phyloP scores from a whole-genome alignment of 2,113 vertebrate genomes.

The Guaruba guarouba region DNA sequence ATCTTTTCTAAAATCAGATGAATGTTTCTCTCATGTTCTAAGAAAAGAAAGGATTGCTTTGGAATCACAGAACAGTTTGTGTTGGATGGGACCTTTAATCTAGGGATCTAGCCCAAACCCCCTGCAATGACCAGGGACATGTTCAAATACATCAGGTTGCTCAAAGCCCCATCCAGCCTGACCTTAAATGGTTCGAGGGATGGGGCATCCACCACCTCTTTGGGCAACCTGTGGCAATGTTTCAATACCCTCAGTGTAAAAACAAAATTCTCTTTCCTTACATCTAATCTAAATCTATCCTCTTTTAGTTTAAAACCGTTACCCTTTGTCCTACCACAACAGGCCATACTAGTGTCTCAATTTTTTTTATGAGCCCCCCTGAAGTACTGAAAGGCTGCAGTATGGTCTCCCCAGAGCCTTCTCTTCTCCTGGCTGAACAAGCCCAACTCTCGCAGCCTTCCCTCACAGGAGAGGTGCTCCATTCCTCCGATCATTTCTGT shows the following conservation, averaged over 20 bases:
- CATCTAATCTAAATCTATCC: neutral
- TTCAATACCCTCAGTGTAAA: neutral
- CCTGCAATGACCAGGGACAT: neutral
- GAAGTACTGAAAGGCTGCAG: neutral
- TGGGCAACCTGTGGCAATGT: neutral
- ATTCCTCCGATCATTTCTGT: neutral
- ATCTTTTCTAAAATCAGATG: neutral
- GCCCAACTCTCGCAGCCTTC: neutral
- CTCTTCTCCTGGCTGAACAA: neutral
- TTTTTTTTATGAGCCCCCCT: neutral
- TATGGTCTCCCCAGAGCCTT: neutral
- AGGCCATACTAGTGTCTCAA: neutral
- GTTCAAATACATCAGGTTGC: neutral
- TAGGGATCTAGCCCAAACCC: neutral
- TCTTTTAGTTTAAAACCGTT: neutral
- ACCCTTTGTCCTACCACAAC: neutral
- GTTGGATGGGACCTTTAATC: neutral
- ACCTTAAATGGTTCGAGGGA: neutral
- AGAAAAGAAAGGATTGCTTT: neutral
- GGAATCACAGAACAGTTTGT: neutral
- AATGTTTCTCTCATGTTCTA: neutral
- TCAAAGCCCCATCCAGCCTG: neutral
- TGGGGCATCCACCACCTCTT: neutral
- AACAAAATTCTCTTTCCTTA: neutral
- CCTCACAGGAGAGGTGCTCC: neutral